Percentiles rank a stretch among this genome's conserved stretches.
Conservation (phyloP, 2,888 invertebrate genomes). For the Heliconius hortense region DNA sequence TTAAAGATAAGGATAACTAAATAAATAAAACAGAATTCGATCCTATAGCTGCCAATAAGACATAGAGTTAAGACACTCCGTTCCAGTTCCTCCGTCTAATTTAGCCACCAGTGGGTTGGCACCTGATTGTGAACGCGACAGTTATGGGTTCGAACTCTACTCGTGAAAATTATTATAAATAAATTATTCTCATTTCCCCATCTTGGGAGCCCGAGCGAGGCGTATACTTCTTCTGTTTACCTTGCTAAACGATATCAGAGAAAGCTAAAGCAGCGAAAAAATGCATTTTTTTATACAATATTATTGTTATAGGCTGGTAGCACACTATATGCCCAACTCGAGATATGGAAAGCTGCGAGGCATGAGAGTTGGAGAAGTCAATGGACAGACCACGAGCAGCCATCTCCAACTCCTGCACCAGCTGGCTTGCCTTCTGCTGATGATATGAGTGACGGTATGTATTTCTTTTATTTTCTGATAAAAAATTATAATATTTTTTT, state of each 20-base stretch:
- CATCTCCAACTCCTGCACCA: constrained; percentile 66
- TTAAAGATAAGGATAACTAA: too few species aligned
- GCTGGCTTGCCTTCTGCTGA: constrained; percentile 79
- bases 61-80: too few species aligned
- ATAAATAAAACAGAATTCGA: too few species aligned
- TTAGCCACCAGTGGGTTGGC: too few species aligned
- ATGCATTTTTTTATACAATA: constrained; percentile 14
- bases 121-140: too few species aligned
- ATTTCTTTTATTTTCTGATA: constrained; percentile 6
- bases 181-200: too few species aligned
- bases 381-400: constrained; percentile 74
- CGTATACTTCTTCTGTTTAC: neutral
- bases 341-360: constrained; percentile 94
- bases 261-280: neutral
- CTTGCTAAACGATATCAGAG: neutral
- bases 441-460: constrained; percentile 87
- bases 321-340: constrained; percentile 92
- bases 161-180: too few species aligned
- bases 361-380: constrained; percentile 80
- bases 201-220: too few species aligned
- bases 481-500: neutral
- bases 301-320: constrained; percentile 86
- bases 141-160: too few species aligned
- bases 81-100: too few species aligned
- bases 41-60: too few species aligned